These are phyloP conservation scores for Pitangus sulphuratus DNA, from an alignment of 2,797 vertebrate species.

Conservation along the genomic window DNA sequence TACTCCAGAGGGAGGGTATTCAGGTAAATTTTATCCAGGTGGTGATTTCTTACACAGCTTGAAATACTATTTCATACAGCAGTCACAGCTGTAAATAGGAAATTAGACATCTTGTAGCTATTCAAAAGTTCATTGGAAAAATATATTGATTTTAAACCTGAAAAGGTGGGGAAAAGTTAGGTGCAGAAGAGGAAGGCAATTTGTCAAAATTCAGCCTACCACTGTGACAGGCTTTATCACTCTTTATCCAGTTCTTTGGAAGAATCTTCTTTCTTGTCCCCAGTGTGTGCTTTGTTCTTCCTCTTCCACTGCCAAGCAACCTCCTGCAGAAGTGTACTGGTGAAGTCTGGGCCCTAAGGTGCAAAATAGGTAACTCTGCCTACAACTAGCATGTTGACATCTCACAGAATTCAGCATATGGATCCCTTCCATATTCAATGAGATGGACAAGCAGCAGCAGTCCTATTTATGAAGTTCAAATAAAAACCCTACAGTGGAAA, in stretches of 20 bases:
- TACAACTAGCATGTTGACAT: not conserved
- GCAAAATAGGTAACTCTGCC: not conserved
- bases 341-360: not conserved
- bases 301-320: not conserved
- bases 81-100: not conserved
- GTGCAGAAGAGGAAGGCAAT: not conserved
- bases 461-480: not conserved
- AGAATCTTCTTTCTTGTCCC: not conserved
- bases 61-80: not conserved
- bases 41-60: not conserved
- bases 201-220: not conserved
- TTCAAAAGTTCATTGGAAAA: not conserved
- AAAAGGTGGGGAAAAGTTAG: not conserved
- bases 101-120: not conserved
- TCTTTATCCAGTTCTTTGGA: not conserved
- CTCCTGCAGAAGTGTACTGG: not conserved
- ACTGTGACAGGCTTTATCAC: not conserved
- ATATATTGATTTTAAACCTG: not conserved
- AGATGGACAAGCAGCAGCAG: not conserved
- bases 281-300: not conserved
- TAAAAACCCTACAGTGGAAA: not conserved
- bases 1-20: not conserved
- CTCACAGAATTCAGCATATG: not conserved
- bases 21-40: conserved; percentile 7
- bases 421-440: not conserved